phyloP scores from a whole-genome alignment of 2,113 vertebrate species.

The Hylia prasina region DNA sequence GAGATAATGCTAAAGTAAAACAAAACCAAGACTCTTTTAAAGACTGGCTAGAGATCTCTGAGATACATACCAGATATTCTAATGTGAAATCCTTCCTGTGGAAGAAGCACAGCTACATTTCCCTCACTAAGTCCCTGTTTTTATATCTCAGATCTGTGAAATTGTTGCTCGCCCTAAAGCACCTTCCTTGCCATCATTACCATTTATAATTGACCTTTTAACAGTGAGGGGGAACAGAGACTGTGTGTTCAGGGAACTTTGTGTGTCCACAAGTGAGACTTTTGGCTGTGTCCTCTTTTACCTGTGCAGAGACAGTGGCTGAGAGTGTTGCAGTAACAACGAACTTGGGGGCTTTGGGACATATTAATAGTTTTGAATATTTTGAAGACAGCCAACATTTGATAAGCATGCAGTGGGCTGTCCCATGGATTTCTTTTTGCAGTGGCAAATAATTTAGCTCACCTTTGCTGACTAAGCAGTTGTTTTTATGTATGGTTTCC shows the following conservation, averaged over 20 bases:
- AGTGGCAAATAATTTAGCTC: slow-evolving; percentile 29
- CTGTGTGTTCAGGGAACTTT: neutral
- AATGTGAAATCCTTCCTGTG: neutral
- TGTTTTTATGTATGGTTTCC: neutral
- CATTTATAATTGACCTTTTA: neutral
- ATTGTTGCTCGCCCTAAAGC: neutral
- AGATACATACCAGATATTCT: neutral
- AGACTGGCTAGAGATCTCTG: neutral
- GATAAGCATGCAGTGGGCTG: neutral
- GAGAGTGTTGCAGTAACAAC: neutral
- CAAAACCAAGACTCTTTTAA: neutral
- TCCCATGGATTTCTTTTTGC: slow-evolving; percentile 1
- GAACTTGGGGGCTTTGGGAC: neutral
- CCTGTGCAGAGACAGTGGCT: neutral
- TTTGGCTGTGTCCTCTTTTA: neutral
- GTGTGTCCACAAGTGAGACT: accelerated
- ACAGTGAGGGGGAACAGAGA: neutral
- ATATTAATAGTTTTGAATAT: neutral
- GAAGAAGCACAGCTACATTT: neutral
- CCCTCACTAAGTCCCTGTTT: neutral
- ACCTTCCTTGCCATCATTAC: neutral
- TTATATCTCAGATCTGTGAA: neutral
- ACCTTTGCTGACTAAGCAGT: slow-evolving; percentile 65
- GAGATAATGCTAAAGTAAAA: neutral
- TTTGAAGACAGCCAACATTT: neutral